Evolutionary conservation across 2,888 invertebrate species (phyloP).

Genomic region (Oxystoma pomonae): DNA sequence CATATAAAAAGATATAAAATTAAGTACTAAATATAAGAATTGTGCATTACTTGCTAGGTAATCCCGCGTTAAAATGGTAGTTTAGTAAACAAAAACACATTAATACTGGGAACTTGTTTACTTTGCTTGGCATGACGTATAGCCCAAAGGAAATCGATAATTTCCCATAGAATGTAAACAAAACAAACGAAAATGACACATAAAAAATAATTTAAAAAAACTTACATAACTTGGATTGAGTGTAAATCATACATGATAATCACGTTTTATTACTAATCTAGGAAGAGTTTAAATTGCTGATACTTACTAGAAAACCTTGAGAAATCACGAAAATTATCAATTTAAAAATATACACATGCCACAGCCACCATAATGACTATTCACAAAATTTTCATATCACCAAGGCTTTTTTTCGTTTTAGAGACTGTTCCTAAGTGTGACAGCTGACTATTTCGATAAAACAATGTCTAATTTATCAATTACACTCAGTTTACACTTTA

Average conservation of each 20-base stretch:
- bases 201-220: neutral
- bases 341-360: conserved; percentile 21
- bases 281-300: conserved; percentile 9
- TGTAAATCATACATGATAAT: neutral
- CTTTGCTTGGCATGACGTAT: conserved; percentile 5
- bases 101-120: conserved; percentile 17
- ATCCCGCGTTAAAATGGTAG: neutral
- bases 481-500: neutral
- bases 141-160: conserved; percentile 20
- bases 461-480: neutral
- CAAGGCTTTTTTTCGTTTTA: neutral
- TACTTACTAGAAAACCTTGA: conserved; percentile 24
- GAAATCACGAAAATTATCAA: conserved; percentile 17
- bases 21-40: too few species aligned
- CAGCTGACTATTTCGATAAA: neutral
- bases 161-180: conserved; percentile 11
- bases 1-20: too few species aligned
- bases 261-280: conserved; percentile 8
- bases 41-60: too few species aligned
- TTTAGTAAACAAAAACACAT: neutral
- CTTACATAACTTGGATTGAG: neutral
- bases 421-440: neutral
- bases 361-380: neutral
- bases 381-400: neutral
- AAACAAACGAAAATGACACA: neutral